Evolutionary conservation across 2,113 vertebrate genomes (phyloP).

Genomic region (Hypanus sabinus): DNA sequence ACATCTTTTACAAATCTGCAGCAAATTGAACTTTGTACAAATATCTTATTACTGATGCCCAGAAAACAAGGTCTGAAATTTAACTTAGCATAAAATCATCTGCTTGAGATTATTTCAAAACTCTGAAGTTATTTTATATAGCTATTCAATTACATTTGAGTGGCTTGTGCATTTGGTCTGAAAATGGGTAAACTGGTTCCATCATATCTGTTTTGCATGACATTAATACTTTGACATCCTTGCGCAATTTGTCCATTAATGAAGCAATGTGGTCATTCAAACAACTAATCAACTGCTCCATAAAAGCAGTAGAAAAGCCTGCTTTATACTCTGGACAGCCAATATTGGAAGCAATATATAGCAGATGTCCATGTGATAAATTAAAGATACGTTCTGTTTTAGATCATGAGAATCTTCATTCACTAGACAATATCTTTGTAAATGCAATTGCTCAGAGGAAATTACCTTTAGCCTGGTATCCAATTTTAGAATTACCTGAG

Average conservation of each 20-base stretch:
- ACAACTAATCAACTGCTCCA: slow-evolving; percentile 24
- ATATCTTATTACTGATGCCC: slow-evolving; percentile 20
- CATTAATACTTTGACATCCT: slow-evolving; percentile 17
- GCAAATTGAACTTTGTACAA: not conserved
- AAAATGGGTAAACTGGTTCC: not conserved
- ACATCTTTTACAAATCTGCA: not conserved
- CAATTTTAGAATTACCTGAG: not conserved
- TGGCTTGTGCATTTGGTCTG: not conserved
- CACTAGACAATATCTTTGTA: not conserved
- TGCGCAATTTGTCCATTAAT: not conserved
- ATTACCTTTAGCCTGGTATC: not conserved
- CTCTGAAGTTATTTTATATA: not conserved
- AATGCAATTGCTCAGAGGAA: not conserved
- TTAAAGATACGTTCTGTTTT: not conserved
- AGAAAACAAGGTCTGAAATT: not conserved
- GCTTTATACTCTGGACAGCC: not conserved
- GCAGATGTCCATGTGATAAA: not conserved
- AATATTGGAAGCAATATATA: slow-evolving; percentile 9
- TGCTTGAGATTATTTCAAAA: slow-evolving; percentile 4
- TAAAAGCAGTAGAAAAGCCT: not conserved
- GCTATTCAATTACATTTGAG: not conserved
- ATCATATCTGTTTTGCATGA: not conserved
- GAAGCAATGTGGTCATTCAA: not conserved
- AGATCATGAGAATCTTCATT: not conserved
- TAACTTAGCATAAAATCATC: not conserved